A percentile compares a stretch with the other conserved stretches of the same genome.
Evolutionary conservation across 2,113 vertebrate genomes (phyloP).

Genomic region (Cynocephalus volans): DNA sequence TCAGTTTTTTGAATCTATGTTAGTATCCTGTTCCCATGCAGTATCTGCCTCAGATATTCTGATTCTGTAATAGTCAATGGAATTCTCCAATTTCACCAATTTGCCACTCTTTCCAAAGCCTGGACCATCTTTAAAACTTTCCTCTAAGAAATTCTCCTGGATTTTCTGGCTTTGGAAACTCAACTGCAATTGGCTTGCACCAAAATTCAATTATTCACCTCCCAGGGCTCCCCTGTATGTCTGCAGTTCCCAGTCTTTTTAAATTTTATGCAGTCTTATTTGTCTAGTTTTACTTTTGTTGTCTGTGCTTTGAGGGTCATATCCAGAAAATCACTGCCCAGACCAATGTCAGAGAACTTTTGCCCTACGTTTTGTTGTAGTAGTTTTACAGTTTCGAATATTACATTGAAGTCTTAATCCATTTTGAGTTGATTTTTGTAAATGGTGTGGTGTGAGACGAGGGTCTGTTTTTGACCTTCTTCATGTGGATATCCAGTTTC

Average conservation of each 20-base stretch:
- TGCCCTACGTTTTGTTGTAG: background rate
- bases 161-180: constrained; percentile 79
- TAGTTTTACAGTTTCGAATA: background rate
- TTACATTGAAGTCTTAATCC: background rate
- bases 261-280: background rate
- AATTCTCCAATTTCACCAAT: background rate
- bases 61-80: background rate
- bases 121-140: constrained; percentile 80
- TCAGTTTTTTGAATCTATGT: constrained; percentile 55
- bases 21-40: constrained; percentile 59
- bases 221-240: background rate
- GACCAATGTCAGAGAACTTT: background rate
- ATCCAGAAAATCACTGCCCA: background rate
- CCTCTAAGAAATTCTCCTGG: constrained; percentile 80
- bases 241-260: background rate
- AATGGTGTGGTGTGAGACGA: background rate
- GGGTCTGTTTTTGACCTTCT: background rate
- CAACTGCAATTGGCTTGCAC: constrained; percentile 71
- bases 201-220: background rate
- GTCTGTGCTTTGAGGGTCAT: background rate
- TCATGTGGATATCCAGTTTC: background rate
- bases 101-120: constrained; percentile 79
- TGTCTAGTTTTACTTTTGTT: background rate
- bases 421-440: background rate
- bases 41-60: background rate